Conservation (phyloP, 2,888 invertebrate genomes). For the Boloria euphrosyne region DNA sequence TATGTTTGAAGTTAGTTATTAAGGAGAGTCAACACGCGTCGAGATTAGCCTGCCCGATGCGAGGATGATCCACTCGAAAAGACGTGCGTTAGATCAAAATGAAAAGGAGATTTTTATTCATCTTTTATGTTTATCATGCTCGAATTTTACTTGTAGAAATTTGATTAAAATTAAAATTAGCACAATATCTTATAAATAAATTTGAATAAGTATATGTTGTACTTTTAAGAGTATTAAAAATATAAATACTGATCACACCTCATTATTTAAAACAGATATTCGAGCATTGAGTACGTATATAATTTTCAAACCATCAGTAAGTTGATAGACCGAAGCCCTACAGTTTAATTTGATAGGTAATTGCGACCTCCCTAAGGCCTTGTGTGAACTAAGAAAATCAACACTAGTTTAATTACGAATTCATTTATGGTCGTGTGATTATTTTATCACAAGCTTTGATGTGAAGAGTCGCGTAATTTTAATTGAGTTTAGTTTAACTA, state of each 20-base stretch:
- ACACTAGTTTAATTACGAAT: slow-evolving; percentile 77
- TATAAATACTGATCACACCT: background rate
- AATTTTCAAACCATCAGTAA: slow-evolving; percentile 56
- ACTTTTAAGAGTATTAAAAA: no score
- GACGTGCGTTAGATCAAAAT: slow-evolving; percentile 9
- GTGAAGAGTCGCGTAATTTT: slow-evolving; percentile 54
- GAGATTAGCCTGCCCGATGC: slow-evolving; percentile 55
- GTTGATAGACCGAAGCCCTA: slow-evolving; percentile 59
- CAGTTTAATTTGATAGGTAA: slow-evolving; percentile 73
- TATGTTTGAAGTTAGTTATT: slow-evolving; percentile 82
- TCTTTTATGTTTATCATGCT: background rate
- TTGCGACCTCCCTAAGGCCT: slow-evolving; percentile 61
- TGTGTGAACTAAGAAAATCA: slow-evolving; percentile 69
- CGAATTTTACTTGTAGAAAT: no score
- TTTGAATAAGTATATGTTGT: background rate
- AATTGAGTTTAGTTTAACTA: slow-evolving; percentile 60
- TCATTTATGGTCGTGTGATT: slow-evolving; percentile 73
- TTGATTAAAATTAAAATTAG: no score
- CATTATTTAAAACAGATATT: background rate
- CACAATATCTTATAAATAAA: background rate
- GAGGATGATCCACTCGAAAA: slow-evolving; percentile 20
- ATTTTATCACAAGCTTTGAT: slow-evolving; percentile 66
- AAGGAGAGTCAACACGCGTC: slow-evolving; percentile 72
- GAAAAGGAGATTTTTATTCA: background rate
- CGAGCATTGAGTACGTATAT: slow-evolving; percentile 31